Evolutionary conservation across 2,113 vertebrate species (phyloP).

Genomic region (Siphamia tubifer): DNA sequence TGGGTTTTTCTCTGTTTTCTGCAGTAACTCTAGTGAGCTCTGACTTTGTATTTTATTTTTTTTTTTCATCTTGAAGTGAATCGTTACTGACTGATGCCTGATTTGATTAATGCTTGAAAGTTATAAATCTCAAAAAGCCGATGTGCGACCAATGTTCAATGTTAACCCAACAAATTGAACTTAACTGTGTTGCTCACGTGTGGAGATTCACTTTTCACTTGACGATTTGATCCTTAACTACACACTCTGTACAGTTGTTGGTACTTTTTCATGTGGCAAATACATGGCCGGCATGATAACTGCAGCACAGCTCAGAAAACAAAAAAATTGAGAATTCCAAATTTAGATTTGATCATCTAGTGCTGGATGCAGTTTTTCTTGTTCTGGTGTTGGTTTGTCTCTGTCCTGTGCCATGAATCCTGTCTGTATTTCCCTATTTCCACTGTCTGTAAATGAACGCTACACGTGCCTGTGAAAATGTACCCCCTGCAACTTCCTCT

Average conservation of each 20-base stretch:
- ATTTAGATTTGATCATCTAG: constrained; percentile 18
- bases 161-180: constrained; percentile 33
- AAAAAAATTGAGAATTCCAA: neutral
- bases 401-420: constrained; percentile 56
- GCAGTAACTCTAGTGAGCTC: constrained; percentile 57
- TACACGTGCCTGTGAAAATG: constrained; percentile 70
- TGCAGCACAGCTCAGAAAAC: constrained; percentile 30
- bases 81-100: constrained; percentile 40
- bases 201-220: constrained; percentile 20
- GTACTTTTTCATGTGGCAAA: constrained; percentile 55
- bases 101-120: constrained; percentile 46
- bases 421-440: constrained; percentile 54
- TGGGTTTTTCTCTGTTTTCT: constrained; percentile 47
- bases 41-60: constrained; percentile 43
- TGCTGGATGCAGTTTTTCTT: constrained; percentile 44
- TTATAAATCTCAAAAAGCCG: constrained; percentile 10
- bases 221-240: constrained; percentile 33
- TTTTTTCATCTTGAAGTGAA: constrained; percentile 42
- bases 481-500: constrained; percentile 59
- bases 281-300: constrained; percentile 54
- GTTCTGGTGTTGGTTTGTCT: constrained; percentile 55
- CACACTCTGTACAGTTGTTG: constrained; percentile 63
- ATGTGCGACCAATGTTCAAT: constrained; percentile 30
- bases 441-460: constrained; percentile 65
- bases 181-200: constrained; percentile 33